Base-by-base conservation (phyloP, 2,888 invertebrate species). In the Apodemia duryi region DNA sequence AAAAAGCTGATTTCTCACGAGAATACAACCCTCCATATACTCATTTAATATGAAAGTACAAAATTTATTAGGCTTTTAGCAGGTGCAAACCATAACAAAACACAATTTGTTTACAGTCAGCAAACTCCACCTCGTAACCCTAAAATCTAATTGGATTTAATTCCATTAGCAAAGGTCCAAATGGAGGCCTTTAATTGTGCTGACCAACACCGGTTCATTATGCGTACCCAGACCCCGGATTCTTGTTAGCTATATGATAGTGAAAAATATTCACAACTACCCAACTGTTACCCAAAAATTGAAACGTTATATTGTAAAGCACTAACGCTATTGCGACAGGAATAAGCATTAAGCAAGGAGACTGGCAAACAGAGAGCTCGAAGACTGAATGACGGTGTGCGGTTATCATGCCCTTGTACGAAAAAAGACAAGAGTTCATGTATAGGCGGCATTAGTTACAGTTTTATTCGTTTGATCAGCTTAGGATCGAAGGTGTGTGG, bases 61-160 rank as follows among this genome's bases (percentile, higher is more conserved):
- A 77, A 84, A 84, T 84, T 83, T 81, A 82, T 79, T 73, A 65
- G 71, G 74, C 78, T 79, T 77, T 75, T 77, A 74, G 80, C 81
- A 87, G 88, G 74, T 73, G 73, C 72, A 81, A 78, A 77, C 81
- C 81, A 78, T 84, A 85, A 82, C 85, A 81, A 82, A 82, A 80
- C 80, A 78, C 84, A 83, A 89, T 88, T 91, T 90, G 88, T 88
- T 86, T 86, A 84, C 86, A 81, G 84, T 80, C 80, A 82, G 84
- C 84, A 86, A 90, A 90, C 86, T 89, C 88, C 88, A 88, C 88
- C 88, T 87, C 86, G 87, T 89, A 88, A 88, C 90, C 74, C 89
- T 89, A 85, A 89, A 89, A 88, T 89, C 88, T 91, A 91, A 91
- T 91, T 91, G 91, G 89, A 89, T 91, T 89, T 88, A 89, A 90